A percentile compares a stretch with the other conserved stretches of the same genome.
These are phyloP conservation scores for Chelon labrosus DNA, from an alignment of 2,797 vertebrate genomes.

Conservation along the genomic window DNA sequence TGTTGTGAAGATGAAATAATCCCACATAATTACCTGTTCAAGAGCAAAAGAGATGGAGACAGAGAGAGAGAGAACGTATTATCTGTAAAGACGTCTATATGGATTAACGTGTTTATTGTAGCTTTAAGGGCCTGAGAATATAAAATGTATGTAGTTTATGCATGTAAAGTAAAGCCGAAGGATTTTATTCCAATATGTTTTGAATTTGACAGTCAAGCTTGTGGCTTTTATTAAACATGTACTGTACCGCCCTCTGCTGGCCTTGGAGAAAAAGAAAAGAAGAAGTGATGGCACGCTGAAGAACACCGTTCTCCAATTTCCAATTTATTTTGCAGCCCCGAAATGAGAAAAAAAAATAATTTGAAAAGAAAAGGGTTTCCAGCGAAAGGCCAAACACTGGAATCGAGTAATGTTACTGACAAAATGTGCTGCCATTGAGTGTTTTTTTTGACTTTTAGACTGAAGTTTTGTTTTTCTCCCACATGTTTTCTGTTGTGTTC, in stretches of 20 bases:
- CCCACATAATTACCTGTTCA: background rate
- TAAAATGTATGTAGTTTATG: conserved; percentile 26
- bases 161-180: conserved; percentile 16
- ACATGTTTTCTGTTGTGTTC: conserved; percentile 41
- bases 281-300: conserved; percentile 11
- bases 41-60: background rate
- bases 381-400: conserved; percentile 12
- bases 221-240: background rate
- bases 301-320: background rate
- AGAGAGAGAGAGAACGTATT: background rate
- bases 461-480: conserved; percentile 30
- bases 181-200: too few relatives aligned
- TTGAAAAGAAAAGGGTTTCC: background rate
- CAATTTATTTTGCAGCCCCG: conserved; percentile 4
- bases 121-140: conserved; percentile 41
- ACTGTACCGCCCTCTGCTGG: conserved; percentile 53
- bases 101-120: conserved; percentile 23
- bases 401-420: conserved; percentile 38
- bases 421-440: conserved; percentile 33
- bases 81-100: conserved; percentile 10
- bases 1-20: conserved; percentile 13
- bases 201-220: conserved; percentile 1
- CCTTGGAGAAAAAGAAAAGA: too few relatives aligned
- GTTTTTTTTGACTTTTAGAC: conserved; percentile 24
- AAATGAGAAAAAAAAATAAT: background rate